Percentiles rank a stretch among this genome's conserved stretches.
phyloP scores from a whole-genome alignment of 2,797 vertebrate species.

The Acanthurus tractus region DNA sequence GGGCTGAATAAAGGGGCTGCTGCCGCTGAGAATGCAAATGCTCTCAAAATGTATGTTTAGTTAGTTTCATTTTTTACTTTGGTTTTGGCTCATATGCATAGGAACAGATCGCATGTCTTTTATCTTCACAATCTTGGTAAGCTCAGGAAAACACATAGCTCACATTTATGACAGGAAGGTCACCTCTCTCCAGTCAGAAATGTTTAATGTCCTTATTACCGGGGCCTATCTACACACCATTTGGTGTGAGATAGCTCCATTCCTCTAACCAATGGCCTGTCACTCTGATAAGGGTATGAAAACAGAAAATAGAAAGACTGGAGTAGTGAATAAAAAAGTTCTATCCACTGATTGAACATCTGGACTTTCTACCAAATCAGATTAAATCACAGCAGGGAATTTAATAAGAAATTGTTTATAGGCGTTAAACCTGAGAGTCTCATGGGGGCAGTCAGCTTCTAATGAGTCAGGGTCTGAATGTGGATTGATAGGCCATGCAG shows the following conservation, averaged over 20 bases:
- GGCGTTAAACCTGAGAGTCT: constrained; percentile 17
- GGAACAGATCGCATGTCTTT: constrained; percentile 24
- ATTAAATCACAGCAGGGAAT: constrained; percentile 37
- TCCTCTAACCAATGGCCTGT: constrained; percentile 62
- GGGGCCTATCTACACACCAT: constrained; percentile 36
- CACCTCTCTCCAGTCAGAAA: constrained; percentile 46
- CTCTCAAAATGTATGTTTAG: constrained; percentile 18
- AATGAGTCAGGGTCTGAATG: constrained; percentile 22
- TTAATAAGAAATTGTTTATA: constrained; percentile 33
- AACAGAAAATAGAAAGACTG: constrained; percentile 32
- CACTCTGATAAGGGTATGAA: constrained; percentile 38
- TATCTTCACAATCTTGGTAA: constrained; percentile 31
- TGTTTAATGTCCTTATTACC: constrained; percentile 75
- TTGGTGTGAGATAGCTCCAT: constrained; percentile 50
- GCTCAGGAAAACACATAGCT: constrained; percentile 47
- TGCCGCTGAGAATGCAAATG: constrained; percentile 21
- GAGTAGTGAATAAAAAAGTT: constrained; percentile 40
- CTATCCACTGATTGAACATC: constrained; percentile 11
- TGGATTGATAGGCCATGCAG: not conserved
- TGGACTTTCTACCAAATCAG: constrained; percentile 48
- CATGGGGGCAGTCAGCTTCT: not conserved
- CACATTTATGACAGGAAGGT: constrained; percentile 63
- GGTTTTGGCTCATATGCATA: constrained; percentile 13
- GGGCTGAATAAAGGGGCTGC: constrained; percentile 4
- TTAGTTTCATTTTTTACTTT: not conserved